Evolutionary conservation across 2,888 invertebrate species (phyloP), one percentile per base, ranked within the genome.

Genomic region (Caenorhabditis sp.): DNA sequence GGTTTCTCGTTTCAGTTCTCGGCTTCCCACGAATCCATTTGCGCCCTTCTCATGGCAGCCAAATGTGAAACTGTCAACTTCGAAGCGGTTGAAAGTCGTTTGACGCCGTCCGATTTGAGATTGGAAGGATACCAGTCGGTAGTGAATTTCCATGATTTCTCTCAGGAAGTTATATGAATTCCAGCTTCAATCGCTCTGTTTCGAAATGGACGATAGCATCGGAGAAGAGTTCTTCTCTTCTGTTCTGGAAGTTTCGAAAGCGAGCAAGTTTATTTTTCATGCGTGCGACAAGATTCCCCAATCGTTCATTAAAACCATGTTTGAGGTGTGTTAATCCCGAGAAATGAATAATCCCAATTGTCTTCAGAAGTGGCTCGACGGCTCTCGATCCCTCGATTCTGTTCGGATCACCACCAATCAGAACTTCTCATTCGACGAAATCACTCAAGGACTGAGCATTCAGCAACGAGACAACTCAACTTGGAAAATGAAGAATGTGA

Each of bases 201-300:
- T 71, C 13, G 77, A 77, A 39, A 77, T 72, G 71, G 77, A 77
- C 37, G 65, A 71, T 26, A 71, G 46, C 11, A 53, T 76, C 15
- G 68, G 24, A 1, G 45, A 30, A 27, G 35, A 58, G 46, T 62
- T 70, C 7, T 76, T 70, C 26, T 22, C 35, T 4, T 41, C 27
- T 0, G 15, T 71, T 37, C 27, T 76, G 20, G 59, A 53, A 6
- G 20, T 24, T n/a, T 65, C 53, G 8, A 37, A 45, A 4, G 62
- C 68, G 0, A 45, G 20, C 20, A 62, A 58, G 11, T 61, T 77
- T 24, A 72, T 77, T 9, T 71, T 77, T 26, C 77, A 72, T 39
- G 48, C 55, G 8, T 77, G 77, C 41, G 77, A 77, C 35, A 48
- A 43, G 8, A 55, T 77, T 20, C 55, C 71, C 7, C 53, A 59